Base-by-base conservation (phyloP, 1,140 invertebrate genomes). In the Cryptotermes secundus region DNA sequence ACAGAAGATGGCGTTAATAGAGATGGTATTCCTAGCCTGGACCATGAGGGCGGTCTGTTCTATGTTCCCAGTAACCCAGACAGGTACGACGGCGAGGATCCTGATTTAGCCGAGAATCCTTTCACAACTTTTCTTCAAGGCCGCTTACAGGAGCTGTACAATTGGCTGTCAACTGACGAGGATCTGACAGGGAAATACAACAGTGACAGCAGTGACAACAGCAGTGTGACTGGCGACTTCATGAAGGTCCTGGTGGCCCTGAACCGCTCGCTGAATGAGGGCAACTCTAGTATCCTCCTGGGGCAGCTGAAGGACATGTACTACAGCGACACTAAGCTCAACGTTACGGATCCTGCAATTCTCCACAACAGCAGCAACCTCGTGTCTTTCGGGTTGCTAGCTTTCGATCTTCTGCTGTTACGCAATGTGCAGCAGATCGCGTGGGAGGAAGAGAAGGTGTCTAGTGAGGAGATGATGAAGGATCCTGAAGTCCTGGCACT, bases 391-490 rank as follows among this genome's bases (percentile, higher is more conserved):
- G 92, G 92, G 0, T 90, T 93, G 36, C 86, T 93, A 84, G 92
- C 92, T 0, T 88, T 93, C 84, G 92, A 93, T 87, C 89, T 93
- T 1, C 91, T 93, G 87, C 86, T 93, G 36, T 85, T 93, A 10
- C 92, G 92, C 86, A 93, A 93, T 87, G 92, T 93, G 59, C 92
- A 93, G 86, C 87, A 90, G 22, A 91, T 92, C 88, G 91, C 91
- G 0, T 91, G 91, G 89, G 90, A 92, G 86, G 91, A 90, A 19
- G 87, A 92, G 89, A 89, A 90, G 34, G 84, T 87, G n/a, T 87
- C 88, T 0, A 87, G 89, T 0, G 86, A 87, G 6, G 89, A 90
- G 83, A 91, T 92, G 89, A 59, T 91, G 83, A 89, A 89, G 49
- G 92, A 93, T 86, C 91, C 91, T 0, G 90, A 92, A 34, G 91